Base-by-base conservation (phyloP, 2,888 invertebrate species). In the Amiota mariae region DNA sequence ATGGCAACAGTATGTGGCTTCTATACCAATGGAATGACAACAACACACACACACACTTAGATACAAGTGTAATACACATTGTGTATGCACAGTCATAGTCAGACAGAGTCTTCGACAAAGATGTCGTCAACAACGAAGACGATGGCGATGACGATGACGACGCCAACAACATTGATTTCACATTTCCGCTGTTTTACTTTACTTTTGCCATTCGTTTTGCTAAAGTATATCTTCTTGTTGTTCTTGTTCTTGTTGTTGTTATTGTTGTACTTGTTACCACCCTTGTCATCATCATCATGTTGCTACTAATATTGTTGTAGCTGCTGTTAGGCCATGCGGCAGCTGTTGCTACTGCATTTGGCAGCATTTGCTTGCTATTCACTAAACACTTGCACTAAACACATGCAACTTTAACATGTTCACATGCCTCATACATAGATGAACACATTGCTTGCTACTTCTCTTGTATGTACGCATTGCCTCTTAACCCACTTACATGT, bases 101-200 rank as follows among this genome's bases (percentile, higher is more conserved):
- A 36, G 71, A 57, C 73, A 73, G 72, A 74, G 72, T 73, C 66
- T 61, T 54, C 67, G 46, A 78, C 76, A 70, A 71, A 67, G 72
- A 78, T 8, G 20, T 10, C 20, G 59, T 11, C 18, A 24, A 59
- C 72, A 70, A 56, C 36, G 70, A 36, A n/a, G 64, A 59, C 54
- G 72, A 54, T 12, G 54, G 49, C 20, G 73, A 24, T 3, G 72
- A 59, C 57, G 57, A 67, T 64, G 73, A 63, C n/a, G 63, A 59
- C 20, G 59, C 72, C 75, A 78, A 78, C 75, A 77, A 80, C 82
- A 84, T 83, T 85, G 85, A 85, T 85, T 82, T 85, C 79, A 82
- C 84, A 80, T 83, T 81, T 83, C 84, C 85, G 84, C 77, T 77
- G 77, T 85, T 82, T 84, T 84, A 80, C 84, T 79, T 57, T 57